Evolutionary conservation across 2,797 vertebrate genomes (phyloP).

Genomic region (Sandelia bainsii): DNA sequence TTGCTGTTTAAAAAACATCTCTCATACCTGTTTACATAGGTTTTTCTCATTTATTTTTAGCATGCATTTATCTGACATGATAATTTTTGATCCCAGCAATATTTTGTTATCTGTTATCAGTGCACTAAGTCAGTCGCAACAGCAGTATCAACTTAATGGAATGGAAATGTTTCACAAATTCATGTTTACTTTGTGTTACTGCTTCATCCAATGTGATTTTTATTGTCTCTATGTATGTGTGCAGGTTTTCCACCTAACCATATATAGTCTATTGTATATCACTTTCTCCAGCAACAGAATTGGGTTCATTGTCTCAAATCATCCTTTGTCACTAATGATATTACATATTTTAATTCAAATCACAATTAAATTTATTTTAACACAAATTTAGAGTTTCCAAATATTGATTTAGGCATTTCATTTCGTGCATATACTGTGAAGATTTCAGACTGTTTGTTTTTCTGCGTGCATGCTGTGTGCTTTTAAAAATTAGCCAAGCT

Average conservation of each 20-base stretch:
- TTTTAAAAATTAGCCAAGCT: conserved; percentile 10
- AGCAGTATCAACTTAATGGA: conserved; percentile 21
- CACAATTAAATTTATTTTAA: not conserved
- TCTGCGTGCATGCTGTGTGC: not conserved
- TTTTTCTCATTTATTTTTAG: conserved; percentile 32
- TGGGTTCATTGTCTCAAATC: conserved; percentile 14
- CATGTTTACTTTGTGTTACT: conserved; percentile 16
- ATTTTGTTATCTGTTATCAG: conserved; percentile 39
- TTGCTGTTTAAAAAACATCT: conserved; percentile 24
- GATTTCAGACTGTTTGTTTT: conserved; percentile 12
- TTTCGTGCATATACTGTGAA: not conserved
- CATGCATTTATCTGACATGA: conserved; percentile 32
- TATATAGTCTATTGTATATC: conserved; percentile 17
- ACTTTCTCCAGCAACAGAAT: conserved; percentile 15
- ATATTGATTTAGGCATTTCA: not conserved
- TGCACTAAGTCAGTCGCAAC: not conserved
- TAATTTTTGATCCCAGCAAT: conserved; percentile 33
- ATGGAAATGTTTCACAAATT: conserved; percentile 35
- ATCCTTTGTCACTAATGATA: not conserved
- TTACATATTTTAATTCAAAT: not conserved
- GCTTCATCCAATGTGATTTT: conserved; percentile 18
- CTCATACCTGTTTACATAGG: conserved; percentile 8
- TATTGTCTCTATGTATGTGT: not conserved
- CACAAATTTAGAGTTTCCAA: not conserved
- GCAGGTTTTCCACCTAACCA: not conserved